These are phyloP conservation scores for Vulpes vulpes DNA, from an alignment of 2,113 vertebrate genomes.

Conservation along the genomic window DNA sequence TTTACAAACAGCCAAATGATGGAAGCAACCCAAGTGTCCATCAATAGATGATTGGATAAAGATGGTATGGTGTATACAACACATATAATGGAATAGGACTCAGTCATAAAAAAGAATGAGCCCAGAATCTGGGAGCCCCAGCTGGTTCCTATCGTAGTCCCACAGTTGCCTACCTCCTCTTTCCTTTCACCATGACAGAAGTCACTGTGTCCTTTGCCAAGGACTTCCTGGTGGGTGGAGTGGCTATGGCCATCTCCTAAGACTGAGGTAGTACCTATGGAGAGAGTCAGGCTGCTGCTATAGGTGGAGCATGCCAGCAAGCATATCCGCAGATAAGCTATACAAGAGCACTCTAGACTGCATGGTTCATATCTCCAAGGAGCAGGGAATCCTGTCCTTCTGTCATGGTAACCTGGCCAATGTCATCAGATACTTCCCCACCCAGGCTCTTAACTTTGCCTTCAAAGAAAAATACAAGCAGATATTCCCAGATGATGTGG, in stretches of 20 bases:
- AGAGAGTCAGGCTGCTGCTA: neutral
- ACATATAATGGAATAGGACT: too few species aligned
- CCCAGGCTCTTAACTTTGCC: too few species aligned
- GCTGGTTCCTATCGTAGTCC: neutral
- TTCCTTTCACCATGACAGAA: slow-evolving; percentile 80
- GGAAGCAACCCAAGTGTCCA: too few species aligned
- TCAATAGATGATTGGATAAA: too few species aligned
- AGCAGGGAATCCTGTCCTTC: slow-evolving; percentile 81
- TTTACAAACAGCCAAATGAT: too few species aligned
- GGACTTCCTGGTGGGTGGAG: slow-evolving; percentile 87
- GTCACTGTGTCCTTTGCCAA: slow-evolving; percentile 87
- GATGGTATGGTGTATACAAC: too few species aligned
- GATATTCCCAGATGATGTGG: slow-evolving; percentile 88
- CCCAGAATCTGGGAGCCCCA: slow-evolving; percentile 9
- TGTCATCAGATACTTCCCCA: too few species aligned
- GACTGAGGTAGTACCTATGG: neutral
- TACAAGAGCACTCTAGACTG: slow-evolving; percentile 90
- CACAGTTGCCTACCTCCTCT: slow-evolving; percentile 83
- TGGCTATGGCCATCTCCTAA: neutral
- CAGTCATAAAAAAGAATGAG: too few species aligned
- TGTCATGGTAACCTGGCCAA: too few species aligned
- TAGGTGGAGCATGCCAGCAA: slow-evolving; percentile 90
- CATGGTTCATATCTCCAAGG: slow-evolving; percentile 89
- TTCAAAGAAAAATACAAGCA: neutral
- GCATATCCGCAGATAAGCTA: slow-evolving; percentile 88